Evolutionary conservation across 2,797 vertebrate genomes (phyloP).

Genomic region (Gallirallus australis): DNA sequence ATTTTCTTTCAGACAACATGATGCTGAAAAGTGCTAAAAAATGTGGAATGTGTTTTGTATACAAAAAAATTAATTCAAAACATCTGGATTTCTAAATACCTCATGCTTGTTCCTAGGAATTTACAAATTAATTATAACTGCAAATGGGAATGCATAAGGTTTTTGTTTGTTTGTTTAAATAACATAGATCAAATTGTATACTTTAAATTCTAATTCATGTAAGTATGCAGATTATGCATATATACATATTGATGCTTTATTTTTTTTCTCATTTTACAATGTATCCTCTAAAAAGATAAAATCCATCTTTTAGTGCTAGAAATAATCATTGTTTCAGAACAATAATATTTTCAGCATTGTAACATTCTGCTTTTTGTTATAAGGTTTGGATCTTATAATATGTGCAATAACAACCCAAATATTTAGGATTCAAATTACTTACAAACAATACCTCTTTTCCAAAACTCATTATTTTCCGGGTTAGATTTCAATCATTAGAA

Average conservation of each 20-base stretch:
- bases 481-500: neutral
- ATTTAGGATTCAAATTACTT: neutral
- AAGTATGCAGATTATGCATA: neutral
- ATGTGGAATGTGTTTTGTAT: neutral
- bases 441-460: neutral
- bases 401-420: neutral
- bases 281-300: neutral
- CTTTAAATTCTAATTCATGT: conserved; percentile 17
- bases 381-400: neutral
- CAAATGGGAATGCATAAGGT: neutral
- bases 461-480: neutral
- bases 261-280: neutral
- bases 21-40: neutral
- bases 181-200: neutral
- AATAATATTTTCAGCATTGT: neutral
- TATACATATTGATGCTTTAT: neutral
- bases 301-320: neutral
- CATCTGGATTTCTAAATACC: neutral
- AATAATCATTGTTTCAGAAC: neutral
- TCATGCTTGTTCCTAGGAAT: neutral
- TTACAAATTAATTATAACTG: neutral
- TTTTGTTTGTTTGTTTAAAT: neutral
- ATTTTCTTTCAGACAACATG: conserved; percentile 3
- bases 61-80: neutral
- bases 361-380: neutral